Evolutionary conservation across 2,888 invertebrate genomes (phyloP).

Genomic region (Sepioteuthis lessoniana): DNA sequence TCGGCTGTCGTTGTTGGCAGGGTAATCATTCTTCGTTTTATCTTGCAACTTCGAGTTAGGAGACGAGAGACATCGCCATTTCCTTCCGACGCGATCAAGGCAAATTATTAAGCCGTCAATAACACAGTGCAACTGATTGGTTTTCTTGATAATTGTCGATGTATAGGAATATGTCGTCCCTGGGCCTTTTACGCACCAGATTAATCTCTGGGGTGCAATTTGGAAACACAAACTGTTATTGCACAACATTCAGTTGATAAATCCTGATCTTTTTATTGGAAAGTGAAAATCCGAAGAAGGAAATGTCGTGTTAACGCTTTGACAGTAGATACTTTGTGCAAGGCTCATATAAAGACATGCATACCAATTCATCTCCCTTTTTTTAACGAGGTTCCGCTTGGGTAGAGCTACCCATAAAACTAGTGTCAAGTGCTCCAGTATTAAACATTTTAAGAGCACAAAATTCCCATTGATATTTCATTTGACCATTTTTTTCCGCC

Average conservation of each 20-base stretch:
- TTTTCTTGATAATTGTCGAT: neutral
- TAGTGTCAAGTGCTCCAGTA: too few species aligned
- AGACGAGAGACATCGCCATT: neutral
- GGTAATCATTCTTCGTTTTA: neutral
- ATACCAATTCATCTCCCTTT: too few species aligned
- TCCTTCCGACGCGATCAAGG: neutral
- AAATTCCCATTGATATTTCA: too few species aligned
- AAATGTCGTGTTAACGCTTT: neutral
- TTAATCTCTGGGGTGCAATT: neutral
- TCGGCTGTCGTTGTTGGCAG: neutral
- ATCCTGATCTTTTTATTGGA: slow-evolving; percentile 6
- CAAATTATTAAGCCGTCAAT: neutral
- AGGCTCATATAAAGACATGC: too few species aligned
- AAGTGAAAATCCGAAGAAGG: neutral
- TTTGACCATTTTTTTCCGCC: too few species aligned
- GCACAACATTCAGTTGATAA: neutral
- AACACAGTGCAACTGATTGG: neutral
- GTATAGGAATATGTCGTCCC: neutral
- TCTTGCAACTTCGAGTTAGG: neutral
- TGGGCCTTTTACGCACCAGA: neutral
- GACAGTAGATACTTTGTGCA: neutral
- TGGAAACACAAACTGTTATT: slow-evolving; percentile 17
- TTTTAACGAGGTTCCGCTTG: too few species aligned
- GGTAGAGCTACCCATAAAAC: too few species aligned
- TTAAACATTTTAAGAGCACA: too few species aligned